Conservation (phyloP, 2,888 invertebrate genomes). For the Dryobota labecula region DNA sequence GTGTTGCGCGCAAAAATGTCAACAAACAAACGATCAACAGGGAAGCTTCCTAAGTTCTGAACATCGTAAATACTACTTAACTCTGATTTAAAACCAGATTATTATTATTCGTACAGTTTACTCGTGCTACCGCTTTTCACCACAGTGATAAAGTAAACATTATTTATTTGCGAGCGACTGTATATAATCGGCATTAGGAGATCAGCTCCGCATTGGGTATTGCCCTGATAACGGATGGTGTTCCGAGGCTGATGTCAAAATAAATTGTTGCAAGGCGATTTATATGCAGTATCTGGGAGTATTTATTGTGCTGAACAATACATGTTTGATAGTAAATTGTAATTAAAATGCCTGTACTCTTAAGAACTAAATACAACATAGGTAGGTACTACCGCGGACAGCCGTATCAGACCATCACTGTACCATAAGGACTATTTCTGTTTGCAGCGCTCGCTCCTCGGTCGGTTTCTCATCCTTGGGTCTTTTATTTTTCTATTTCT, state of each 20-base stretch:
- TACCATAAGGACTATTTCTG: too few species aligned
- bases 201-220: constrained; percentile 51
- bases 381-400: too few species aligned
- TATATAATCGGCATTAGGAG: constrained; percentile 65
- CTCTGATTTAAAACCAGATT: constrained; percentile 75
- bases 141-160: constrained; percentile 62
- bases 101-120: constrained; percentile 65
- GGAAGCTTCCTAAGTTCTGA: constrained; percentile 16
- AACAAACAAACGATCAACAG: too few species aligned
- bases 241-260: constrained; percentile 52
- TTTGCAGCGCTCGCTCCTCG: too few species aligned
- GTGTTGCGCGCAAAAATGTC: too few species aligned
- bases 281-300: constrained; percentile 37
- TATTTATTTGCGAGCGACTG: constrained; percentile 65
- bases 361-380: not conserved
- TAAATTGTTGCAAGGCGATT: constrained; percentile 54
- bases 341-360: constrained; percentile 22
- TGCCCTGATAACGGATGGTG: constrained; percentile 46
- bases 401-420: too few species aligned
- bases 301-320: constrained; percentile 42
- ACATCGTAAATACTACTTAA: constrained; percentile 76
- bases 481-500: too few species aligned
- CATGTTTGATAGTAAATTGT: constrained; percentile 22
- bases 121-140: constrained; percentile 70
- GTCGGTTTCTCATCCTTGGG: too few species aligned